Conservation (phyloP, 2,888 invertebrate species). For the Lysandra coridon region DNA sequence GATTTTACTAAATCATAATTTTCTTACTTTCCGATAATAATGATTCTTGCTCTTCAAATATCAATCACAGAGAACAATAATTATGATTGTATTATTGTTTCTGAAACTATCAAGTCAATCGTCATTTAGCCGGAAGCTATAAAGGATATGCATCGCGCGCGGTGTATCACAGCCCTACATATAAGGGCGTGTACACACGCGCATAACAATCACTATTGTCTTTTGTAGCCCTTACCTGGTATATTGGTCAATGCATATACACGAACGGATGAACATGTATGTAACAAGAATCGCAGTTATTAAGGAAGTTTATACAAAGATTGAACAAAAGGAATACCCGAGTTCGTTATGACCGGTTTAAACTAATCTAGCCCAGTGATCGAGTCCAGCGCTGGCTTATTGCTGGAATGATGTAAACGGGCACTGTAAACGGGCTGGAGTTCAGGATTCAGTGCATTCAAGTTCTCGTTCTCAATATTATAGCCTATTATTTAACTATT, state of each 20-base stretch:
- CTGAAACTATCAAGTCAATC: background rate
- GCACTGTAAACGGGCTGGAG: too few relatives aligned
- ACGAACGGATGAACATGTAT: background rate
- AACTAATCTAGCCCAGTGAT: too few relatives aligned
- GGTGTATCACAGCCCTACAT: conserved; percentile 2
- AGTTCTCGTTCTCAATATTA: too few relatives aligned
- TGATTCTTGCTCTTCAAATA: background rate
- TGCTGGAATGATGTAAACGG: too few relatives aligned
- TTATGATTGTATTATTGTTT: background rate
- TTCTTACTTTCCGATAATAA: too few relatives aligned
- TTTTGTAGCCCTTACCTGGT: conserved; percentile 26
- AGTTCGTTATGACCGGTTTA: too few relatives aligned
- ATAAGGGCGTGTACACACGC: background rate
- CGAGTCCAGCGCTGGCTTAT: too few relatives aligned
- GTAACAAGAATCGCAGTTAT: background rate
- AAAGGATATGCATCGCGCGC: conserved; percentile 24
- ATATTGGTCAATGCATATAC: conserved; percentile 6
- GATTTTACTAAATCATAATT: too few relatives aligned
- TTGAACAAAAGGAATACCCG: background rate
- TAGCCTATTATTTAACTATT: too few relatives aligned
- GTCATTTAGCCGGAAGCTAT: conserved; percentile 19
- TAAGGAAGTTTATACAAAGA: background rate
- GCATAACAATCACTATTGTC: conserved; percentile 28
- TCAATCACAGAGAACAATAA: background rate
- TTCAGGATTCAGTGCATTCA: too few relatives aligned